Conservation (phyloP, 2,888 invertebrate genomes). For the Thymelicus lineola region DNA sequence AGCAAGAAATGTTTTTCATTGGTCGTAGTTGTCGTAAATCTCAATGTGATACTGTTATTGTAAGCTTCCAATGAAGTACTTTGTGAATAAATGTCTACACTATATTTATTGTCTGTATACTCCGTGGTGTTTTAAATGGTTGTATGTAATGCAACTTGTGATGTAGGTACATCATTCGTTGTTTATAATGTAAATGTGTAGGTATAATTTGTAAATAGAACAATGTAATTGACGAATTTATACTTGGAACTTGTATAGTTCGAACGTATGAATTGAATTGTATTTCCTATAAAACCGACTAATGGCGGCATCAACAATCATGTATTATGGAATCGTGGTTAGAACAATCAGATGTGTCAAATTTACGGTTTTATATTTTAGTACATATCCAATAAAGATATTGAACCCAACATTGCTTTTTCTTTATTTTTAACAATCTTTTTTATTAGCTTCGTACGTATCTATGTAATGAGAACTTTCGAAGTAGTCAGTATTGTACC, state of each 20-base stretch:
- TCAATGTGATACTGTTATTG: slow-evolving; percentile 62
- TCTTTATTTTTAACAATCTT: no score
- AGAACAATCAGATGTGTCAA: slow-evolving; percentile 58
- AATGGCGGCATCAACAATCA: slow-evolving; percentile 9
- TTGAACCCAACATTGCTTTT: slow-evolving; percentile 11
- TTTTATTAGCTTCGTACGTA: no score
- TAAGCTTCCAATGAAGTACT: slow-evolving; percentile 49
- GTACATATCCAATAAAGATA: slow-evolving; percentile 65
- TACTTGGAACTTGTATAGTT: slow-evolving; percentile 32
- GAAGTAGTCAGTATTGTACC: no score
- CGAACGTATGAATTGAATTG: slow-evolving; percentile 41
- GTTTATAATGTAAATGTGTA: slow-evolving; percentile 35
- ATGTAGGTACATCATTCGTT: slow-evolving; percentile 28
- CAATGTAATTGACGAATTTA: slow-evolving; percentile 31
- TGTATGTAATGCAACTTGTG: slow-evolving; percentile 26
- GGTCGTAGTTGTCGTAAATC: slow-evolving; percentile 48
- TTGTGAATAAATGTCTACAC: slow-evolving; percentile 64
- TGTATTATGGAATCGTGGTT: slow-evolving; percentile 38
- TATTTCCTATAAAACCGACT: slow-evolving; percentile 14
- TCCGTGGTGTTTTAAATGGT: slow-evolving; percentile 23
- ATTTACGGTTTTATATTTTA: slow-evolving; percentile 67
- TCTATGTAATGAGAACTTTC: no score
- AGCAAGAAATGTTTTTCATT: not conserved
- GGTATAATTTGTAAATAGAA: slow-evolving; percentile 35
- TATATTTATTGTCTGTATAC: slow-evolving; percentile 44